A percentile compares a stretch with the other conserved stretches of the same genome.
Conservation (phyloP, 2,797 vertebrate species). For the Natrix natrix region DNA sequence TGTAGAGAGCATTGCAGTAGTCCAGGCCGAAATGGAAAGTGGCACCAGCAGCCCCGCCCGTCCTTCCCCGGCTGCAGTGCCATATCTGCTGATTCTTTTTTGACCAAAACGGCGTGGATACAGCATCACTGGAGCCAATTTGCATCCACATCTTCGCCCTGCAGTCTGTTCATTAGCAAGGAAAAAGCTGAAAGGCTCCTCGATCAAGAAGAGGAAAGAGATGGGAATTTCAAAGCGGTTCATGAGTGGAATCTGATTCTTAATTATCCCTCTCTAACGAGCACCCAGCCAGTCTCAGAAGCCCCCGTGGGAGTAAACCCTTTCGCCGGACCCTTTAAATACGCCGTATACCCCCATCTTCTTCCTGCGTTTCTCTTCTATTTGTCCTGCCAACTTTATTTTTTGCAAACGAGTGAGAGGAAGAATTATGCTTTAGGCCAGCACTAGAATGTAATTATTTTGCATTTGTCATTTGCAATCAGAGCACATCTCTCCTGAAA, state of each 20-base stretch:
- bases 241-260: slow-evolving; percentile 47
- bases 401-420: neutral
- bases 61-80: neutral
- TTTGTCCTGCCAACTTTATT: slow-evolving; percentile 17
- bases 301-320: slow-evolving; percentile 49
- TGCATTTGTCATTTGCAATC: neutral
- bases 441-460: neutral
- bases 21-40: no score
- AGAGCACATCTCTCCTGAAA: neutral
- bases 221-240: slow-evolving; percentile 37
- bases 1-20: no score
- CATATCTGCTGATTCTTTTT: neutral
- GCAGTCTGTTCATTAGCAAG: slow-evolving; percentile 1
- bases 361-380: neutral
- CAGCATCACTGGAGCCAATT: fast-evolving
- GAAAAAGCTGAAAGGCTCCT: neutral
- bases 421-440: neutral
- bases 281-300: slow-evolving; percentile 51
- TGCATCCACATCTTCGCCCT: neutral
- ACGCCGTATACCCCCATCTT: slow-evolving; percentile 49
- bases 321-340: slow-evolving; percentile 57
- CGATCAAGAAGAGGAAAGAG: neutral
- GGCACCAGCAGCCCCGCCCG: neutral
- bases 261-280: slow-evolving; percentile 65
- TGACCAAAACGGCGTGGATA: fast-evolving